Evolutionary conservation across 2,888 invertebrate genomes (phyloP), one percentile per base, ranked within the genome.

Genomic region (Folsomia manolachei): DNA sequence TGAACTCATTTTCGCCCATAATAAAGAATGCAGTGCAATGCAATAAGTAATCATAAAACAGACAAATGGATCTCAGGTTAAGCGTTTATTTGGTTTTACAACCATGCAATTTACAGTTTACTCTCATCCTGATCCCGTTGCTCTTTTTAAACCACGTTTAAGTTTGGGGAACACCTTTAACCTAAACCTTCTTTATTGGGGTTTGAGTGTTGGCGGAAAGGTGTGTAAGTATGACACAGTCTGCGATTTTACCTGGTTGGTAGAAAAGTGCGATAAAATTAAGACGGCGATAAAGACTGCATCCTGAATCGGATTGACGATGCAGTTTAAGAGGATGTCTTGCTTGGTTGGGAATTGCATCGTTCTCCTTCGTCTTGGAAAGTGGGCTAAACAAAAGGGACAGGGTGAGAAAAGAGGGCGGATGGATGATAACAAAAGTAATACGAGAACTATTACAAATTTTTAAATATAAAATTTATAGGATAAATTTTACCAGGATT

Each of bases 371-470:
- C 39, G 39, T 66, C 65, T 66, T 51, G 39, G 39, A 51, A 66
- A 66, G 52, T 66, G 39, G 65, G 25, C 19, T 66, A 39, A 66
- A 66, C 65, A 66, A 66, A 66, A 66, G 65, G 65, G 52, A 66
- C 65, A 26, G 25, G 63, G 23, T 27, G 65, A 23, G 65, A 66
- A 66, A 66, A 66, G 65, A 66, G 65, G 65, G 52, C 65, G 39
- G 23, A 23, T 66, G 65, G n/a, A n/a, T n/a, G n/a, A n/a, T n/a
- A n/a, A n/a, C n/a, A n/a, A n/a, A n/a, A n/a, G n/a, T n/a, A n/a
- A n/a, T n/a, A n/a, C n/a, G n/a, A n/a, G n/a, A n/a, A n/a, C n/a
- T n/a, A n/a, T n/a, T n/a, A n/a, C n/a, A n/a, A n/a, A n/a, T n/a
- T n/a, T n/a, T n/a, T n/a, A n/a, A n/a, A n/a, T n/a, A n/a, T n/a